Evolutionary conservation across 2,113 vertebrate genomes (phyloP).

Genomic region (Dicerorhinus sumatrensis): DNA sequence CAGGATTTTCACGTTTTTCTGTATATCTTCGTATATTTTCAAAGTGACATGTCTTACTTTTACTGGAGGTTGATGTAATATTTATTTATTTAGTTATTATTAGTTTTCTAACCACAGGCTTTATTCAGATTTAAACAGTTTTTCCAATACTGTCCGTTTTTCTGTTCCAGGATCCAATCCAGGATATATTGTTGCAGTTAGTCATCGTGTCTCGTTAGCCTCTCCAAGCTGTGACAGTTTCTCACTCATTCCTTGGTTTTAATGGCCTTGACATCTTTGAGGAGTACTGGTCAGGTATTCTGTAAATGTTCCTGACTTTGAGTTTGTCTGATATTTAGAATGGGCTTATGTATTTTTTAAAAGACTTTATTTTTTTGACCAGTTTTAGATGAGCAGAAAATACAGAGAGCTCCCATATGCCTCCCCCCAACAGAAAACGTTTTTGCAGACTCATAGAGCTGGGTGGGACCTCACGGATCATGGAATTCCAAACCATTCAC

Average conservation of each 20-base stretch:
- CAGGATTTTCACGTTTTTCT: not conserved
- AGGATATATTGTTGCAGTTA: not conserved
- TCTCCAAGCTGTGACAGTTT: not conserved
- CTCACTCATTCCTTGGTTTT: not conserved
- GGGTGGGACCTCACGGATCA: not conserved
- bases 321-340: not conserved
- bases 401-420: not conserved
- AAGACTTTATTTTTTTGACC: not conserved
- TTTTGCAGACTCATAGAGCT: not conserved
- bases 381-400: not conserved
- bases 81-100: not conserved
- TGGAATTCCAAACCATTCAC: not conserved
- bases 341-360: not conserved
- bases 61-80: not conserved
- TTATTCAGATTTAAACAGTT: not conserved
- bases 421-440: not conserved
- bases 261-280: not conserved
- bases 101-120: not conserved
- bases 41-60: not conserved
- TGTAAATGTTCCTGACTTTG: not conserved
- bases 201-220: not conserved
- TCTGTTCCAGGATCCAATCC: not conserved
- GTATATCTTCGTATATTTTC: not conserved
- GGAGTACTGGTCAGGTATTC: not conserved
- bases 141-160: not conserved